Percentiles rank a stretch among this genome's conserved stretches.
Conservation (phyloP, 2,797 vertebrate species). For the Micromesistius poutassou region DNA sequence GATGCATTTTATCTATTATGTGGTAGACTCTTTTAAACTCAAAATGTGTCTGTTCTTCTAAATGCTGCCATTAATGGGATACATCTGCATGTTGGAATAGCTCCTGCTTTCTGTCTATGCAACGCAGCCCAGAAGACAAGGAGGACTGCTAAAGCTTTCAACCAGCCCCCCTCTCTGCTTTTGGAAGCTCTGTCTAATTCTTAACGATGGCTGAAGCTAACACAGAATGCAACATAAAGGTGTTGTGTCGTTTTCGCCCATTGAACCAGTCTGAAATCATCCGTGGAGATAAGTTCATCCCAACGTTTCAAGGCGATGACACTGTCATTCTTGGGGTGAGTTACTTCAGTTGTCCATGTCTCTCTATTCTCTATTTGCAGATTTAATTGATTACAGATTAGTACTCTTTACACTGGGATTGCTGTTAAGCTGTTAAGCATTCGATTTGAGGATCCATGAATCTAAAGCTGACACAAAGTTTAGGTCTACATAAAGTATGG, state of each 20-base stretch:
- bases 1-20: neutral
- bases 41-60: slow-evolving; percentile 18
- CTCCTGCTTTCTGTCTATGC: slow-evolving; percentile 47
- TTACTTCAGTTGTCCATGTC: slow-evolving; percentile 13
- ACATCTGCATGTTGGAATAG: slow-evolving; percentile 42
- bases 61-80: slow-evolving; percentile 36
- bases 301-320: slow-evolving; percentile 87
- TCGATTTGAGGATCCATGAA: neutral
- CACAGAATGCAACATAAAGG: slow-evolving; percentile 93
- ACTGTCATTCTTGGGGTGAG: slow-evolving; percentile 88
- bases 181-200: slow-evolving; percentile 34
- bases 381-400: neutral
- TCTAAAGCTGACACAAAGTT: neutral
- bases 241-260: slow-evolving; percentile 91
- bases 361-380: neutral
- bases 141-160: slow-evolving; percentile 9
- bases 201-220: slow-evolving; percentile 83
- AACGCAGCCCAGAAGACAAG: slow-evolving; percentile 32
- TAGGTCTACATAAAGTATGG: neutral
- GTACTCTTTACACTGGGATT: neutral
- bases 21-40: slow-evolving; percentile 16
- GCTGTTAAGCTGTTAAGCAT: neutral
- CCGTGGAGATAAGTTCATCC: slow-evolving; percentile 90
- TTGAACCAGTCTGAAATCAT: slow-evolving; percentile 86
- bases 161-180: slow-evolving; percentile 20